Evolutionary conservation across 2,113 vertebrate genomes (phyloP).

Genomic region (Pungitius pungitius): DNA sequence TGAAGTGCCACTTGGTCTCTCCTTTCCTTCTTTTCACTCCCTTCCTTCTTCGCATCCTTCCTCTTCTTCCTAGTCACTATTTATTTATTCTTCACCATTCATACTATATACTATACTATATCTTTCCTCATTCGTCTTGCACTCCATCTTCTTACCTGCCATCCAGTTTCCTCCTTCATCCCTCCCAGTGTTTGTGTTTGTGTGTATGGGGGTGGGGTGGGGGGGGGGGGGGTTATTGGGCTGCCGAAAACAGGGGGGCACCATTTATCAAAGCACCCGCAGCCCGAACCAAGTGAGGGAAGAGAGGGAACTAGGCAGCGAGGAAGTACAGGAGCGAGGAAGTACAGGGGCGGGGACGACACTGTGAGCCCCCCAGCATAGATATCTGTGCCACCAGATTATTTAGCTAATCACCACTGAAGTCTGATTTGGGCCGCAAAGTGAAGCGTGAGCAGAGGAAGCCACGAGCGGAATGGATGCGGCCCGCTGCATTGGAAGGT

Average conservation of each 20-base stretch:
- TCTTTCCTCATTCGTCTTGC: too few relatives aligned
- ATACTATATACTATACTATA: too few relatives aligned
- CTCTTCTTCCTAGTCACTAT: not conserved
- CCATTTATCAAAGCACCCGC: slow-evolving; percentile 49
- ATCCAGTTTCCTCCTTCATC: too few relatives aligned
- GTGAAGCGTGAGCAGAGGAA: too few relatives aligned
- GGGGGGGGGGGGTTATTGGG: slow-evolving; percentile 51
- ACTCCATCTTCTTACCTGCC: too few relatives aligned
- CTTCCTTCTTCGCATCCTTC: not conserved
- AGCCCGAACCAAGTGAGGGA: slow-evolving; percentile 4
- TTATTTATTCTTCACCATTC: not conserved
- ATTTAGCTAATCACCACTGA: too few relatives aligned
- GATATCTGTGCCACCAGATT: too few relatives aligned
- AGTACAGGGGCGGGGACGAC: not conserved
- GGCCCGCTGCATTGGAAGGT: too few relatives aligned
- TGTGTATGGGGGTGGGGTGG: slow-evolving; percentile 49
- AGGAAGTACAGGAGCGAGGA: not conserved
- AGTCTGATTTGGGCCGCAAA: too few relatives aligned
- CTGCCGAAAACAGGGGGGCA: slow-evolving; percentile 34
- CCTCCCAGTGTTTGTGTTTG: too few relatives aligned
- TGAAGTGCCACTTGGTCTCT: not conserved
- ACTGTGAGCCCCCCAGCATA: too few relatives aligned
- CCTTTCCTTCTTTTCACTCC: not conserved
- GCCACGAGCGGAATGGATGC: too few relatives aligned
- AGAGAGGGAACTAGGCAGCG: not conserved